These are phyloP conservation scores for Digitonthophagus gazella DNA, from an alignment of 2,888 invertebrate species.

Conservation along the genomic window DNA sequence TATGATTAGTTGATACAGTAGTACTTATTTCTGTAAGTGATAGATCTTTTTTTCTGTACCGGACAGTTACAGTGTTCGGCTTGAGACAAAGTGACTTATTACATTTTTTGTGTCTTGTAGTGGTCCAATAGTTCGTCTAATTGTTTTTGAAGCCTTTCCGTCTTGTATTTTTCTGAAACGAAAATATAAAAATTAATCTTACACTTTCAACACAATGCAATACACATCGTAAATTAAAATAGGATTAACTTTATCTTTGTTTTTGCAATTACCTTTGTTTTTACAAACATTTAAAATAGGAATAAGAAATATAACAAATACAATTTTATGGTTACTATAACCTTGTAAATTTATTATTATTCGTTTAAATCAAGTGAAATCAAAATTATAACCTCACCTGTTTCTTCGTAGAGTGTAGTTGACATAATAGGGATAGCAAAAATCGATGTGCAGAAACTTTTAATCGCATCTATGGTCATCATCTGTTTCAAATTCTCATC, in stretches of 20 bases:
- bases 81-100: neutral
- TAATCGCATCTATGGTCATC: constrained; percentile 25
- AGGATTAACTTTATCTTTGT: no score
- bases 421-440: constrained; percentile 17
- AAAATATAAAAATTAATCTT: constrained; percentile 13
- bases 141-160: constrained; percentile 24
- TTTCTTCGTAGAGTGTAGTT: constrained; percentile 24
- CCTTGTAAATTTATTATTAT: no score
- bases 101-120: constrained; percentile 23
- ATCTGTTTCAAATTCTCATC: neutral
- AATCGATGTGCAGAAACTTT: constrained; percentile 22
- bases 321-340: neutral
- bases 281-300: no score
- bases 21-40: no score
- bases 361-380: neutral
- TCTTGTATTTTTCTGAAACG: constrained; percentile 29
- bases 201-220: no score
- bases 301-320: neutral
- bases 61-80: constrained; percentile 4
- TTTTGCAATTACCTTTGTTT: no score
- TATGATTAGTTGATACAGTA: neutral
- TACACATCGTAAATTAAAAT: no score
- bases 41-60: neutral
- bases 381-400: constrained; percentile 24
- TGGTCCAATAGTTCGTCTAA: constrained; percentile 25